Conservation (phyloP, 2,888 invertebrate species). For the Harpalus rufipes region DNA sequence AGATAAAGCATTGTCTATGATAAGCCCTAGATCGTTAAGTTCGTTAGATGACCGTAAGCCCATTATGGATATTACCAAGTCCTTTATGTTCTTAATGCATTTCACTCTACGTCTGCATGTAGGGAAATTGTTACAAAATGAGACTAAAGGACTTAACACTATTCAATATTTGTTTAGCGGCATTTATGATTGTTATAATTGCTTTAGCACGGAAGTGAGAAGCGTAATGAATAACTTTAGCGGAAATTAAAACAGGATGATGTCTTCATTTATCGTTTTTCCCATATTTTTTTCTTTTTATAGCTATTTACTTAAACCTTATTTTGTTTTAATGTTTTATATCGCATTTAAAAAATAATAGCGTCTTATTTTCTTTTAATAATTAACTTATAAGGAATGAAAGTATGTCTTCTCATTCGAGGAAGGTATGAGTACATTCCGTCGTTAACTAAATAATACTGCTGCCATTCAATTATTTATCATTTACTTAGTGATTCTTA, state of each 20-base stretch:
- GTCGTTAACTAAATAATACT: too few relatives aligned
- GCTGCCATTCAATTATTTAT: too few relatives aligned
- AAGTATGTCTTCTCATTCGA: too few relatives aligned
- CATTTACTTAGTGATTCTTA: too few relatives aligned
- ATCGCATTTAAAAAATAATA: too few relatives aligned
- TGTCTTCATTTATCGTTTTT: not conserved
- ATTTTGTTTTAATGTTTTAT: too few relatives aligned
- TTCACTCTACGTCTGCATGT: slow-evolving; percentile 10
- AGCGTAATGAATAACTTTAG: not conserved
- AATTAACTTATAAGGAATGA: too few relatives aligned
- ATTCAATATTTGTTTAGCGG: not conserved
- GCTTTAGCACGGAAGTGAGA: not conserved
- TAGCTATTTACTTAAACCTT: too few relatives aligned
- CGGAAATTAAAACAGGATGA: not conserved
- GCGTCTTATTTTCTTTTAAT: too few relatives aligned
- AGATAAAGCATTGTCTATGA: slow-evolving; percentile 35
- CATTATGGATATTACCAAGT: slow-evolving; percentile 56
- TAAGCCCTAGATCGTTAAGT: slow-evolving; percentile 47
- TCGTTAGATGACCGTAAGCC: slow-evolving; percentile 57
- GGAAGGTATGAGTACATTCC: too few relatives aligned
- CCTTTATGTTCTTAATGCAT: slow-evolving; percentile 57
- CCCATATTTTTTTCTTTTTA: not conserved
- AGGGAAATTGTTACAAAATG: slow-evolving; percentile 1
- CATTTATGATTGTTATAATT: not conserved
- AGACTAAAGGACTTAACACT: not conserved